These are phyloP conservation scores for Andricus curvator DNA, from an alignment of 2,888 invertebrate species.

Conservation along the genomic window DNA sequence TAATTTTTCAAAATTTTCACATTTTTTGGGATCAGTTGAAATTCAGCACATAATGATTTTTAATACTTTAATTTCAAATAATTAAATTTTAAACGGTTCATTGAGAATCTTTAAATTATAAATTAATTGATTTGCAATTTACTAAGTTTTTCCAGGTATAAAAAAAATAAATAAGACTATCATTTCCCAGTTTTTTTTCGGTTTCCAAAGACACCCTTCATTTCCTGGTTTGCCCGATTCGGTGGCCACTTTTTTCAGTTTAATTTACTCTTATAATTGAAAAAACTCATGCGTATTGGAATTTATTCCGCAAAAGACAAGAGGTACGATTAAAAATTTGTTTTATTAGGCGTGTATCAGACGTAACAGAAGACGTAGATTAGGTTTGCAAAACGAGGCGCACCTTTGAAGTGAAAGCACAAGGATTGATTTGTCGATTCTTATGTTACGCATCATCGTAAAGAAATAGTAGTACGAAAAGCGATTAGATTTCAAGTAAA, in stretches of 20 bases:
- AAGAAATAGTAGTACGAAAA: slow-evolving; percentile 64
- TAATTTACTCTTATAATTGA: slow-evolving; percentile 1
- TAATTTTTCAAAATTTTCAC: no score
- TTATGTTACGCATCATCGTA: slow-evolving; percentile 67
- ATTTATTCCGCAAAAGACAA: neutral
- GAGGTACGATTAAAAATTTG: slow-evolving; percentile 68
- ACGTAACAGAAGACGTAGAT: slow-evolving; percentile 74
- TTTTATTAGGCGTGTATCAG: slow-evolving; percentile 76
- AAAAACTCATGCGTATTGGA: neutral
- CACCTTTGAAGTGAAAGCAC: slow-evolving; percentile 50
- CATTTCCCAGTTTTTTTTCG: no score
- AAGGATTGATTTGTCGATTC: slow-evolving; percentile 58
- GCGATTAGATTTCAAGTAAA: slow-evolving; percentile 58
- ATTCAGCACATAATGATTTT: no score
- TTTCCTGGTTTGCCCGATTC: neutral
- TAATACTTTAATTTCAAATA: no score
- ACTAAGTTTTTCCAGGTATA: no score
- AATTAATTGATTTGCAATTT: no score
- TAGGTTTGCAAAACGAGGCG: slow-evolving; percentile 44
- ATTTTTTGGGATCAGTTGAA: no score
- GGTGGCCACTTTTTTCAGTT: neutral
- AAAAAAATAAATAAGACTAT: no score
- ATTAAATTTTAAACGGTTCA: no score
- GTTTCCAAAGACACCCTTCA: neutral
- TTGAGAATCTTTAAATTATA: no score